phyloP scores from a whole-genome alignment of 2,113 vertebrate genomes.

The Cyanoliseus patagonus region DNA sequence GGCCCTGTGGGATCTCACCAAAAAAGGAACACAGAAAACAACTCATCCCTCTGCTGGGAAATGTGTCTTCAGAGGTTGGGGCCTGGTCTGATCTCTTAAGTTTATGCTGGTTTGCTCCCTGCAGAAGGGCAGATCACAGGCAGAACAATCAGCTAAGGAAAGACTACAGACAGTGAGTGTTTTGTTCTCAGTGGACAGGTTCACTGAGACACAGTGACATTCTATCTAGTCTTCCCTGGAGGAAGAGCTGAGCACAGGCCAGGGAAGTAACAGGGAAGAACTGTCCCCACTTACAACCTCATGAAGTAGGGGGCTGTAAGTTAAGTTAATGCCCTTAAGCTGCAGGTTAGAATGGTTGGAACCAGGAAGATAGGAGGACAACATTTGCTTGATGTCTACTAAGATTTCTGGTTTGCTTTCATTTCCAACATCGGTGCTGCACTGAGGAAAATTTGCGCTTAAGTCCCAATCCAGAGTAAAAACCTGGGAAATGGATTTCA shows the following conservation, averaged over 20 bases:
- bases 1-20: neutral
- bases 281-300: neutral
- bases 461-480: neutral
- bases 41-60: neutral
- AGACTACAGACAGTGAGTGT: neutral
- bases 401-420: neutral
- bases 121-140: neutral
- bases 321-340: neutral
- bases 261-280: neutral
- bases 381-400: neutral
- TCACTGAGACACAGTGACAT: neutral
- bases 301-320: neutral
- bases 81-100: neutral
- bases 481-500: neutral
- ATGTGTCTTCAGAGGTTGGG: neutral
- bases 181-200: neutral
- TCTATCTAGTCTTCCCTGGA: neutral
- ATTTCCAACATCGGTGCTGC: neutral
- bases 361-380: neutral
- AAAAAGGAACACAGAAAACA: slow-evolving; percentile 1
- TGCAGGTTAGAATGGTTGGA: neutral
- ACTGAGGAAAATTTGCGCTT: neutral
- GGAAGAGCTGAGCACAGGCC: neutral
- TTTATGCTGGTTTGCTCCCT: neutral
- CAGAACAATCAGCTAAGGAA: neutral